Evolutionary conservation across 2,888 invertebrate genomes (phyloP).

Genomic region (Monoplex corrugatus): DNA sequence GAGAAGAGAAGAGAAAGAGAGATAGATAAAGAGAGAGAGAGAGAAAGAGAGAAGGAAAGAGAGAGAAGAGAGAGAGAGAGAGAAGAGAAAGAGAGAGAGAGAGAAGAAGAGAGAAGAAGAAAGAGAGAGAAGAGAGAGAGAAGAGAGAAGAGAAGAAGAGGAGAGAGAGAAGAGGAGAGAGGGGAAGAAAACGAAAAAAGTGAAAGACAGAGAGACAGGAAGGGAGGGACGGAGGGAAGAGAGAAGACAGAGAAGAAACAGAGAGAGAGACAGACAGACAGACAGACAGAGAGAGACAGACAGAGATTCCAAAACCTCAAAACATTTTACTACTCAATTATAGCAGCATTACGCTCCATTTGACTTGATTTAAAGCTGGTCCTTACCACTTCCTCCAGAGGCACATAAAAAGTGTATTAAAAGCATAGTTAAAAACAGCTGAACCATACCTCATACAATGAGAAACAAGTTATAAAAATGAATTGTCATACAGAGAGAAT

Average conservation of each 20-base stretch:
- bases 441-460: background rate
- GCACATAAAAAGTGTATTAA: background rate
- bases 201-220: conserved; percentile 20
- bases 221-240: conserved; percentile 39
- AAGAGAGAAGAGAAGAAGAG: background rate
- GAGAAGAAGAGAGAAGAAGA: background rate
- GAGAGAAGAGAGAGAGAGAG: no score
- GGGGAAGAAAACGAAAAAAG: background rate
- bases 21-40: no score
- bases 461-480: no score
- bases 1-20: no score
- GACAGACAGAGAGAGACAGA: conserved; percentile 30
- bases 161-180: conserved; percentile 34
- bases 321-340: background rate
- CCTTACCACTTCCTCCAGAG: no score
- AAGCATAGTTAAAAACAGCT: background rate
- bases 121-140: background rate
- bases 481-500: no score
- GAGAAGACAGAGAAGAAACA: background rate
- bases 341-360: background rate
- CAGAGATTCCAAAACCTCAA: background rate
- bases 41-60: no score
- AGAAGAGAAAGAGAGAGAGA: background rate
- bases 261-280: conserved; percentile 46
- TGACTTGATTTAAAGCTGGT: no score